Base-by-base conservation (phyloP, 2,113 vertebrate genomes). In the Microcebus jonahi region DNA sequence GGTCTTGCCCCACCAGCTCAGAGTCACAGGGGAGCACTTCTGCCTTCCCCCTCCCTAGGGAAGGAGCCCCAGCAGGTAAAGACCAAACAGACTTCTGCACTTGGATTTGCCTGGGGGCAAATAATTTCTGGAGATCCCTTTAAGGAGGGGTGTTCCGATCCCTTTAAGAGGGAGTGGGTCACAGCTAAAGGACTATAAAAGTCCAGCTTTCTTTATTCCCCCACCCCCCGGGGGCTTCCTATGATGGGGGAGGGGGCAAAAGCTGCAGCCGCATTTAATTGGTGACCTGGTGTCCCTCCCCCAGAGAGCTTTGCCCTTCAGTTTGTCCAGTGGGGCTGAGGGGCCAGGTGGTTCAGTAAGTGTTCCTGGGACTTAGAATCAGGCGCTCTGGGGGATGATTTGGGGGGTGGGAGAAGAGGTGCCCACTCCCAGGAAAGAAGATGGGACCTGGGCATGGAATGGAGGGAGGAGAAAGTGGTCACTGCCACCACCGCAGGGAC, bases 161-260 rank as follows among this genome's bases (percentile, higher is more conserved):
- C 97, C 97, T 97, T 97, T 97, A 96, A 97, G 97, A 97, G 87
- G 83, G 93, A 96, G 91, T 94, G 86, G 98, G 97, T 95, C 96
- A 63, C 86, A 80, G 92, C 94, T 91, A 88, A 95, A 96, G 91
- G 91, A 92, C 94, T 96, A 95, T 95, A 86, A 98, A 97, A 98
- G 93, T 97, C 92, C 95, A 96, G 91, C 96, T 97, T 96, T 88
- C 97, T 83, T 97, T 96, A 95, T 87, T 88, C 23, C 53, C 73
- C 88, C 14, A 59, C 90, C 80, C 61, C 59, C 11, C 53, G 57
- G 67, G 77, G 93, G 68, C 82, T 79, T 88, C 90, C 76, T 89
- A 85, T 79, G 61, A 71, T 80, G 92, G 87, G 79, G 96, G 91
- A 70, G 53, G 90, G 93, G 93, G 57, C 31, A 81, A 95, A 45